phyloP scores from a whole-genome alignment of 2,113 vertebrate genomes.

The Nothobranchius kuhntae region DNA sequence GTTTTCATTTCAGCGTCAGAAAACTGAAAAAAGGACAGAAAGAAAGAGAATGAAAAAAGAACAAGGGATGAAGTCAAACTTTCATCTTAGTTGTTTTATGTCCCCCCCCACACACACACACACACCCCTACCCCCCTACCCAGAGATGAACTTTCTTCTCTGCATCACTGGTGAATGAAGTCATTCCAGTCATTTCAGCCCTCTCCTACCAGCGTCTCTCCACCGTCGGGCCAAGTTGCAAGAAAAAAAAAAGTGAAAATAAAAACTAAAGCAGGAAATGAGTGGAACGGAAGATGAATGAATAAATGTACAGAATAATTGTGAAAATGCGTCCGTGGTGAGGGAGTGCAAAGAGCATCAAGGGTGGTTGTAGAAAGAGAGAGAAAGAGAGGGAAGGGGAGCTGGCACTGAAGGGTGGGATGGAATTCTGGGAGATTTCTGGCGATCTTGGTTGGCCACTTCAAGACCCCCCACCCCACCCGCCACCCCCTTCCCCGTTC shows the following conservation, averaged over 20 bases:
- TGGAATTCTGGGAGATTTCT: conserved; percentile 76
- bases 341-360: background rate
- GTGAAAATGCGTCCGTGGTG: conserved; percentile 62
- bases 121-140: conserved; percentile 3
- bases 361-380: conserved; percentile 18
- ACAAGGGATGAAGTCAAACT: conserved; percentile 65
- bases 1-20: conserved; percentile 76
- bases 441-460: conserved; percentile 76
- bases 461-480: conserved; percentile 72
- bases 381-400: conserved; percentile 26
- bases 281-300: conserved; percentile 58
- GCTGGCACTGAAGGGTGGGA: conserved; percentile 56
- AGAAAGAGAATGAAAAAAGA: conserved; percentile 38
- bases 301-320: conserved; percentile 61
- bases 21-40: conserved; percentile 38
- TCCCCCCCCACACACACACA: conserved; percentile 21
- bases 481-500: conserved; percentile 46
- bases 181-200: conserved; percentile 48
- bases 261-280: background rate
- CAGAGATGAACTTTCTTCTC: conserved; percentile 60
- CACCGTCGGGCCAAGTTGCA: conserved; percentile 21
- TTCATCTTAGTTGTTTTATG: conserved; percentile 69
- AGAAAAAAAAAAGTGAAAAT: conserved; percentile 10
- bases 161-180: conserved; percentile 34
- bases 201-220: too few relatives aligned